phyloP scores from a whole-genome alignment of 2,888 invertebrate species.

The Eristalinus sepulchralis region DNA sequence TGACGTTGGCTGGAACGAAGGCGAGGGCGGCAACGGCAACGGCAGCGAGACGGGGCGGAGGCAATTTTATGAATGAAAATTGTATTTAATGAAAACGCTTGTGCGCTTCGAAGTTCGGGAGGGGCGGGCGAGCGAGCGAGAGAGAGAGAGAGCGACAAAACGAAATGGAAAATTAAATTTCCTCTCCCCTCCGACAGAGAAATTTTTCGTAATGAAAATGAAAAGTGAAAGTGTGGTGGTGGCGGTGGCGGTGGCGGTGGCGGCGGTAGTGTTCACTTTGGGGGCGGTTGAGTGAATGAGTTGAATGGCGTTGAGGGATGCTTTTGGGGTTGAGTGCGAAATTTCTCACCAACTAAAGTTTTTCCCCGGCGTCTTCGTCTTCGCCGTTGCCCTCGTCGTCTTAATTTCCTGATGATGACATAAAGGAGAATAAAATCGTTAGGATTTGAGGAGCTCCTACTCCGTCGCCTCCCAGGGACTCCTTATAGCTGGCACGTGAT shows the following conservation, averaged over 20 bases:
- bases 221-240: slow-evolving; percentile 61
- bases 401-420: slow-evolving; percentile 71
- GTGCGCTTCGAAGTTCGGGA: slow-evolving; percentile 2
- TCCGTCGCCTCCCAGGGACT: neutral
- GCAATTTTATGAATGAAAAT: slow-evolving; percentile 70
- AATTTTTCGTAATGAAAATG: slow-evolving; percentile 68
- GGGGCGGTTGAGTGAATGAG: neutral
- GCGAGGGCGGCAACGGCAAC: neutral
- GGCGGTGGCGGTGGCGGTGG: neutral
- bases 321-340: slow-evolving; percentile 11
- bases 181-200: slow-evolving; percentile 17
- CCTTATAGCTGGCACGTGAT: slow-evolving; percentile 59
- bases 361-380: slow-evolving; percentile 8
- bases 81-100: slow-evolving; percentile 69
- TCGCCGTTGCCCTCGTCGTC: neutral
- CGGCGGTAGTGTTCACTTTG: neutral
- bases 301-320: neutral
- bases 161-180: slow-evolving; percentile 71
- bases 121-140: neutral
- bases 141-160: slow-evolving; percentile 26
- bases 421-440: slow-evolving; percentile 64
- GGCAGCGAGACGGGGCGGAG: slow-evolving; percentile 9
- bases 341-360: slow-evolving; percentile 24
- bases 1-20: neutral
- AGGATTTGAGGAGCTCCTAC: slow-evolving; percentile 58